A percentile compares a stretch with the other conserved stretches of the same genome.
These are phyloP conservation scores for Tapirus terrestris DNA, from an alignment of 2,113 vertebrate species.

Conservation along the genomic window DNA sequence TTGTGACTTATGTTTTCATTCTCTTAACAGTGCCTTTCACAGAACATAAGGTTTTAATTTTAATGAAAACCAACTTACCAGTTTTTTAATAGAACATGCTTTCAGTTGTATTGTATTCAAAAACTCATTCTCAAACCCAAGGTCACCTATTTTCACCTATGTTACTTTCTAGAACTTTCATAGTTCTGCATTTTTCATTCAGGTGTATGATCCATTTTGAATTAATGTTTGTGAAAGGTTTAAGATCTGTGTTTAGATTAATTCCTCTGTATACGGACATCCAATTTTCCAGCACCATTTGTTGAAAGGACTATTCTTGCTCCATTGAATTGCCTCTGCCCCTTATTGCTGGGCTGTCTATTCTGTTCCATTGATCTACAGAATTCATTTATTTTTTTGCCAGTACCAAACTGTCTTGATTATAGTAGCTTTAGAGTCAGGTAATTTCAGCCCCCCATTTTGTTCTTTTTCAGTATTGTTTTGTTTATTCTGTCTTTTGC, in stretches of 20 bases:
- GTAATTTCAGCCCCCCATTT: background rate
- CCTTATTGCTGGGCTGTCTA: background rate
- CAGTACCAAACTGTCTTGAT: background rate
- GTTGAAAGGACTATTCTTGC: background rate
- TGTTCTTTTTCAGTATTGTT: background rate
- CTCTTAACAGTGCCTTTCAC: background rate
- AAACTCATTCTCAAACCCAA: background rate
- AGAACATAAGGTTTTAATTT: background rate
- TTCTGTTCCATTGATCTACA: background rate
- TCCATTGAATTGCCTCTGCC: background rate
- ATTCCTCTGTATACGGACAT: background rate
- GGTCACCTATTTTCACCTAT: background rate
- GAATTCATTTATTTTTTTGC: background rate
- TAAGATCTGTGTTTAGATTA: background rate
- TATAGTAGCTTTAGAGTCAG: background rate
- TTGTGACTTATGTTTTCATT: background rate
- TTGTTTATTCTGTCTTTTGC: background rate
- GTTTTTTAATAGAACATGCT: background rate
- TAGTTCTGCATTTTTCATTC: background rate
- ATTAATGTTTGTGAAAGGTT: background rate
- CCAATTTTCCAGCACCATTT: background rate
- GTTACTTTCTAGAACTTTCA: background rate
- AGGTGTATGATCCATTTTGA: background rate
- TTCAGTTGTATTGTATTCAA: background rate
- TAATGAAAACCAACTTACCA: background rate